Conservation (phyloP, 1,140 invertebrate species). For the Prorops nasuta region DNA sequence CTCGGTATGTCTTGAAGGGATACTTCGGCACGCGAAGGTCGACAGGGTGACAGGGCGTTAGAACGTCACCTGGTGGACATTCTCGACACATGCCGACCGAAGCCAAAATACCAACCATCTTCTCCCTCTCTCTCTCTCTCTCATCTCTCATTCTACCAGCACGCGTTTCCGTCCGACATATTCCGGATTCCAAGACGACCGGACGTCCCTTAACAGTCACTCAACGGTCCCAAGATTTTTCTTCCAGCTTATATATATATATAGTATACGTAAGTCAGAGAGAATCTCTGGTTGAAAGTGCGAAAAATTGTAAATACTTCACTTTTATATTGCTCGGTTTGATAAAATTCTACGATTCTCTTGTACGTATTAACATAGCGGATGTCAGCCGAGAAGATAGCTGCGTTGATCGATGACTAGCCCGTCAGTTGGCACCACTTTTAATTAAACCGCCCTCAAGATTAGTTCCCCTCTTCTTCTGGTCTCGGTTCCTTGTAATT, state of each 20-base stretch:
- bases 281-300: too few species aligned
- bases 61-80: constrained; percentile 43
- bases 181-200: constrained; percentile 36
- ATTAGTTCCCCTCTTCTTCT: constrained; percentile 45
- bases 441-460: constrained; percentile 57
- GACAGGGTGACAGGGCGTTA: constrained; percentile 38
- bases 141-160: too few species aligned
- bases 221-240: constrained; percentile 4
- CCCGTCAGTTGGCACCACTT: constrained; percentile 57
- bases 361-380: too few species aligned
- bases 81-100: constrained; percentile 41
- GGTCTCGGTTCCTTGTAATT: constrained; percentile 46
- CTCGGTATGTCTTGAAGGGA: constrained; percentile 28
- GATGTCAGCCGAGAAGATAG: constrained; percentile 30
- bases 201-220: constrained; percentile 6
- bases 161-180: constrained; percentile 26
- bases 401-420: constrained; percentile 55
- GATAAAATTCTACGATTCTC: too few species aligned
- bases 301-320: too few species aligned
- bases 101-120: constrained; percentile 20
- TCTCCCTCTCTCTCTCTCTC: too few species aligned
- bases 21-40: constrained; percentile 21
- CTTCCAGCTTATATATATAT: neutral
- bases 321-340: too few species aligned
- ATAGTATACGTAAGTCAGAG: too few species aligned